Conservation (phyloP, 2,797 vertebrate genomes). For the Nyctalus aviator region DNA sequence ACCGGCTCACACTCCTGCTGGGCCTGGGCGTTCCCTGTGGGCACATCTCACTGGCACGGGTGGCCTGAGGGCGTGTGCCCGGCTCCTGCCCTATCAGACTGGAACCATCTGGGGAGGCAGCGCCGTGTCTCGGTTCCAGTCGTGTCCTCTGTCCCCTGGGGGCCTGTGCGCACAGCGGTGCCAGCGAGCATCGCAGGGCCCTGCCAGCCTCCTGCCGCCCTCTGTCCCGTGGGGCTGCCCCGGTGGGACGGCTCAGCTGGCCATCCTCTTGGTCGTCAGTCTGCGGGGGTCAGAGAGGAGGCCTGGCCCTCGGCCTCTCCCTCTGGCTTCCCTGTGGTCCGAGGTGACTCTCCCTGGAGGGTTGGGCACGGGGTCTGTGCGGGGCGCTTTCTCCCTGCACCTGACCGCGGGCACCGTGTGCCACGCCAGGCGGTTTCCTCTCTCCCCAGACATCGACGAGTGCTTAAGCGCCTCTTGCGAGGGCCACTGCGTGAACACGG, state of each 20-base stretch:
- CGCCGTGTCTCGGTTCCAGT: background rate
- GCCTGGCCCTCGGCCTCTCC: background rate
- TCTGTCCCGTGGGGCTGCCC: background rate
- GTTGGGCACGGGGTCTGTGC: accelerated
- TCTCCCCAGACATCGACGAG: conserved; percentile 86
- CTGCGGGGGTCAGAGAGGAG: background rate
- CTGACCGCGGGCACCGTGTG: background rate
- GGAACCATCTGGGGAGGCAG: background rate
- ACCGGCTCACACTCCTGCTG: background rate
- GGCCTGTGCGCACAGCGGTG: background rate
- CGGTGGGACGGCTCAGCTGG: background rate
- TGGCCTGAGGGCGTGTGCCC: background rate
- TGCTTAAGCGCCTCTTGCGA: conserved; percentile 87
- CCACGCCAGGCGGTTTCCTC: background rate
- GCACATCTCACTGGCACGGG: accelerated
- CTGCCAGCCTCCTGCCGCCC: background rate
- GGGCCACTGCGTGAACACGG: conserved; percentile 88
- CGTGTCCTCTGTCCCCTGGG: background rate
- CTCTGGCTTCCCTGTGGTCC: background rate
- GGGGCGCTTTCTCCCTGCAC: background rate
- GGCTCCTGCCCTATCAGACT: background rate
- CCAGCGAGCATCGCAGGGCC: background rate
- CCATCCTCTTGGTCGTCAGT: background rate
- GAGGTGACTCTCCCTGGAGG: background rate
- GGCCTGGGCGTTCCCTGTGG: background rate